Base-by-base conservation (phyloP, 2,888 invertebrate species). In the Caenorhabditis sp. region DNA sequence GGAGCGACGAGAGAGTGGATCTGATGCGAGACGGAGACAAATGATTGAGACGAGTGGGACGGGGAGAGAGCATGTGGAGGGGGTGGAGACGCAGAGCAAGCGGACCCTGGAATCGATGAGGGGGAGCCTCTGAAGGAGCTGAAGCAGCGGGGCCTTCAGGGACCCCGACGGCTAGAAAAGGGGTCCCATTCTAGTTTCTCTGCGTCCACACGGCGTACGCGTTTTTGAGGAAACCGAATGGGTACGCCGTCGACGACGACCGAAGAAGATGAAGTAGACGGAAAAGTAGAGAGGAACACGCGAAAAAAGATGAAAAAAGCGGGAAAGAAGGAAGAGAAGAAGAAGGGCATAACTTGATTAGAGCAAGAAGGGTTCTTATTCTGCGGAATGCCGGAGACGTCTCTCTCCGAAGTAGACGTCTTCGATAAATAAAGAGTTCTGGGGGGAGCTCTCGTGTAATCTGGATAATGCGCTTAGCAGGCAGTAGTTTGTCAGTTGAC, bases 101-200 rank as follows among this genome's bases (percentile, higher is more conserved):
- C n/a, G 76, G 76, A 67, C 76, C 76, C 47, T 67, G 76, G 76
- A 76, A 76, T 76, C 76, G 76, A 76, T 76, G 76, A 67, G 67
- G 55, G 50, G 53, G 65, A 67, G 76, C 65, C 51, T 58, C 58
- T 40, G 74, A 40, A 60, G 72, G 28, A 55, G 61, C 58, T 24
- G 61, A 20, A 56, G 56, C 18, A 56, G 56, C 35, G 18, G 32
- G 13, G 13, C n/a, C n/a, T n/a, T n/a, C n/a, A n/a, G n/a, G n/a
- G n/a, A n/a, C n/a, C n/a, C n/a, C n/a, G n/a, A n/a, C n/a, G 53
- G 35, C 74, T 76, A 67, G 67, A 76, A 76, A n/a, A n/a, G n/a
- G n/a, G 76, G 76, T 76, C 76, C 76, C 76, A 55, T 71, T 71
- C 72, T 76, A 56, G 56, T 40, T 47, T 61, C 74, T 76, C 76